Percentiles rank a stretch among this genome's conserved stretches.
These are phyloP conservation scores for Isurus oxyrinchus DNA, from an alignment of 2,113 vertebrate species.

Conservation along the genomic window DNA sequence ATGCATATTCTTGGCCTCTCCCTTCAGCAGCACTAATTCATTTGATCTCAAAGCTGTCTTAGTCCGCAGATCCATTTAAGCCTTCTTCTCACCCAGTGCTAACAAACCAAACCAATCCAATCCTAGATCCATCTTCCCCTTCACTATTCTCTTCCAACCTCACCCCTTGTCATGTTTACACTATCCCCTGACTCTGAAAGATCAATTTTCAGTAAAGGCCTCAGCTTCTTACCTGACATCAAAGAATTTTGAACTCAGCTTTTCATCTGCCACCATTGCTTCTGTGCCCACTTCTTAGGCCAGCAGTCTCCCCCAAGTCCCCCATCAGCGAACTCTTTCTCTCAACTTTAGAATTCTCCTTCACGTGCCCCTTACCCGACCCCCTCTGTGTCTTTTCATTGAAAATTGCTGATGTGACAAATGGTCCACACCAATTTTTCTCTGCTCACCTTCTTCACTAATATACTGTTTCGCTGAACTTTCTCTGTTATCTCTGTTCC, in stretches of 20 bases:
- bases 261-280: neutral
- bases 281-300: no score
- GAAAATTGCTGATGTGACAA: no score
- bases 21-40: neutral
- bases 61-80: neutral
- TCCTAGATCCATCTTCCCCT: neutral
- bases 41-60: neutral
- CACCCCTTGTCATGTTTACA: neutral
- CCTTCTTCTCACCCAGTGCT: neutral
- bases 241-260: neutral
- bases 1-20: no score
- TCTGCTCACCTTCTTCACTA: neutral
- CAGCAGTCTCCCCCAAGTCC: no score
- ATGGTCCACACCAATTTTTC: no score
- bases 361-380: no score
- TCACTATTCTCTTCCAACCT: neutral
- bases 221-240: neutral
- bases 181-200: neutral
- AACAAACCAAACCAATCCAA: neutral
- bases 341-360: no score
- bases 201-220: neutral
- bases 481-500: neutral
- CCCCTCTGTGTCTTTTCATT: no score
- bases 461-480: neutral
- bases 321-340: no score